phyloP scores from a whole-genome alignment of 2,888 invertebrate species.

The Epiblema foenella region DNA sequence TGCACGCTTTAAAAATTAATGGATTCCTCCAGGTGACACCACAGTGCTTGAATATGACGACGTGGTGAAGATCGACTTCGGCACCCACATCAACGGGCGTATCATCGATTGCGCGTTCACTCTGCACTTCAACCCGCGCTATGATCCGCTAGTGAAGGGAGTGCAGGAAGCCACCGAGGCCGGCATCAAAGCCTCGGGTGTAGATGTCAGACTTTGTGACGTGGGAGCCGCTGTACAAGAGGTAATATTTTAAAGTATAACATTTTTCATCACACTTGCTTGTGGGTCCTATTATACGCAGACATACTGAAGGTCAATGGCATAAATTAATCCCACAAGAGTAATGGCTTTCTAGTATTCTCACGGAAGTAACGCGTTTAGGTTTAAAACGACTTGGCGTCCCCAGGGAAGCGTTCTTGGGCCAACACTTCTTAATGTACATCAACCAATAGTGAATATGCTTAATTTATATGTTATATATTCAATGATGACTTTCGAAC shows the following conservation, averaged over 20 bases:
- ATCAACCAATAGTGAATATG: too few species aligned
- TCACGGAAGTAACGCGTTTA: too few species aligned
- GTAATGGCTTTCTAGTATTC: too few species aligned
- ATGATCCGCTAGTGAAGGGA: conserved; percentile 96
- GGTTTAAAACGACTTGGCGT: too few species aligned
- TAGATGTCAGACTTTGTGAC: conserved; percentile 98
- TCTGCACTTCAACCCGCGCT: conserved; percentile 97
- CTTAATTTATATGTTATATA: too few species aligned
- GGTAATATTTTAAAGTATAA: conserved; percentile 64
- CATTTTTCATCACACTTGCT: too few species aligned
- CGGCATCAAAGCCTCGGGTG: conserved; percentile 97
- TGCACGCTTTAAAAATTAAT: background rate
- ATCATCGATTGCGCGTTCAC: conserved; percentile 99
- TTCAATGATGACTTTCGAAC: too few species aligned
- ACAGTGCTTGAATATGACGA: conserved; percentile 98
- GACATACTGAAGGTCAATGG: too few species aligned
- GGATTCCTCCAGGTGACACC: conserved; percentile 87
- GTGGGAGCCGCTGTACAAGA: conserved; percentile 98
- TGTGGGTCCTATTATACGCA: too few species aligned
- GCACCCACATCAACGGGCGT: conserved; percentile 98
- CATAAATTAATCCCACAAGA: too few species aligned
- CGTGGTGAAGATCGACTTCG: conserved; percentile 99
- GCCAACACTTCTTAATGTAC: too few species aligned
- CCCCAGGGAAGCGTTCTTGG: too few species aligned
- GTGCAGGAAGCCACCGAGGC: conserved; percentile 99